Evolutionary conservation across 92 coral and sea anemone genomes (phyloP), one percentile per base, ranked within the genome.

Genomic region (Paramuricea clavata): DNA sequence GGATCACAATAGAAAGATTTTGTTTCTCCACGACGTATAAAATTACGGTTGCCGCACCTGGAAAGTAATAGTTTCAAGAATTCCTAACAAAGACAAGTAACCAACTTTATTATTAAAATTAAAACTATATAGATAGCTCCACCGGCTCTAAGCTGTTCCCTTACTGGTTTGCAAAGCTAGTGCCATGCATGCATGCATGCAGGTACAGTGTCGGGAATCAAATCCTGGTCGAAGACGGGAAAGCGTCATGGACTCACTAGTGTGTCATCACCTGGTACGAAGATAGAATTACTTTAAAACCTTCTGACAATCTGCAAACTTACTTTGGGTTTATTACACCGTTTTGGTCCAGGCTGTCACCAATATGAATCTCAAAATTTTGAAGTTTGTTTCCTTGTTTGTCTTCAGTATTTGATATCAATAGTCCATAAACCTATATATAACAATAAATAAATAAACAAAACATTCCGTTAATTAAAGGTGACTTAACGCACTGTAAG

Each of bases 1-100:
- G 81, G 81, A 49, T 74, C 81, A 74, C 81, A 74, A 30, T 74
- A 74, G 61, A 74, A n/a, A 43, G 60, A 33, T 49, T 30, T 74
- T 44, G 81, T 74, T 74, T 74, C 81, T 1, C 81, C 81, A 23
- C 60, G 60, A 13, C 60, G 61, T 41, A 74, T 13, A 21, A 23
- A 28, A 49, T 42, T 35, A 49, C 26, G 33, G 2, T 65, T 65
- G 19, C 72, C 72, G 22, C 72, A 65, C 19, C 72, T 65, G 17
- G 26, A 54, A 54, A 65, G 22, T 65, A 65, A 65, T 16, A 28
- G 72, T 5, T 28, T 5, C 3, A 47, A 15, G 52, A 47, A 36
- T 36, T 12, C 52, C 12, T 6, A 47, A 15, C 52, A 47, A 47
- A 47, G 42, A 36, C 42, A 36, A 36, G 52, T 47, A 47, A 15